These are phyloP conservation scores for Enteromius treurensis DNA, from an alignment of 2,797 vertebrate species.

Conservation along the genomic window DNA sequence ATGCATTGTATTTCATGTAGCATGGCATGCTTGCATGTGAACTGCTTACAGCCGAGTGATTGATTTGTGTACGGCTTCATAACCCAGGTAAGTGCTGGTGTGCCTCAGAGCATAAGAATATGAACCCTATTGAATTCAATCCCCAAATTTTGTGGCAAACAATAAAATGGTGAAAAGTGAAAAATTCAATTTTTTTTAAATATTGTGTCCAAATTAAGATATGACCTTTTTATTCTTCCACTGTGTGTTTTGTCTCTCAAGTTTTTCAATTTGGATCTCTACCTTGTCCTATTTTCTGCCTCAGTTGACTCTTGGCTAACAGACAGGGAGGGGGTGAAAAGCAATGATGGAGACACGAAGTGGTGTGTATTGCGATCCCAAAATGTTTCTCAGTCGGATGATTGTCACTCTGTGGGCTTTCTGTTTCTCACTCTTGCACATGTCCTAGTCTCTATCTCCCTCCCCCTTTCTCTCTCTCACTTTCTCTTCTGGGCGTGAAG, in stretches of 20 bases:
- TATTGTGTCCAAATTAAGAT: constrained; percentile 57
- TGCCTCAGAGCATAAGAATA: constrained; percentile 83
- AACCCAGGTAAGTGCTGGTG: constrained; percentile 76
- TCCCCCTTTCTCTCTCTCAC: constrained; percentile 21
- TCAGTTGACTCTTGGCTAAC: constrained; percentile 54
- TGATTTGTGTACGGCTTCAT: constrained; percentile 65
- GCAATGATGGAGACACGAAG: constrained; percentile 53
- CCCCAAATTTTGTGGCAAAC: constrained; percentile 55
- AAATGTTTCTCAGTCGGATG: constrained; percentile 55
- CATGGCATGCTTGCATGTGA: constrained; percentile 62
- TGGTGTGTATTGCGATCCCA: constrained; percentile 54
- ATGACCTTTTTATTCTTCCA: constrained; percentile 55
- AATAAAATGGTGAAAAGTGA: constrained; percentile 65
- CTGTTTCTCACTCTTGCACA: constrained; percentile 31
- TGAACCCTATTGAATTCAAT: constrained; percentile 86
- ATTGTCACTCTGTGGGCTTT: constrained; percentile 54
- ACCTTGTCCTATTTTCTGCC: constrained; percentile 61
- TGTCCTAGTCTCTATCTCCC: constrained; percentile 27
- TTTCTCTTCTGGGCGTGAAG: constrained; percentile 50
- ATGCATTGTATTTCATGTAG: constrained; percentile 47
- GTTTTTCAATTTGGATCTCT: constrained; percentile 62
- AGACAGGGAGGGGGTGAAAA: constrained; percentile 56
- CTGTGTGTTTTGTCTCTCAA: constrained; percentile 60
- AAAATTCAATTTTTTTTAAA: constrained; percentile 23
- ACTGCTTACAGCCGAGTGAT: constrained; percentile 51